phyloP scores from a whole-genome alignment of 2,113 vertebrate genomes.

The Nothobranchius furzeri region DNA sequence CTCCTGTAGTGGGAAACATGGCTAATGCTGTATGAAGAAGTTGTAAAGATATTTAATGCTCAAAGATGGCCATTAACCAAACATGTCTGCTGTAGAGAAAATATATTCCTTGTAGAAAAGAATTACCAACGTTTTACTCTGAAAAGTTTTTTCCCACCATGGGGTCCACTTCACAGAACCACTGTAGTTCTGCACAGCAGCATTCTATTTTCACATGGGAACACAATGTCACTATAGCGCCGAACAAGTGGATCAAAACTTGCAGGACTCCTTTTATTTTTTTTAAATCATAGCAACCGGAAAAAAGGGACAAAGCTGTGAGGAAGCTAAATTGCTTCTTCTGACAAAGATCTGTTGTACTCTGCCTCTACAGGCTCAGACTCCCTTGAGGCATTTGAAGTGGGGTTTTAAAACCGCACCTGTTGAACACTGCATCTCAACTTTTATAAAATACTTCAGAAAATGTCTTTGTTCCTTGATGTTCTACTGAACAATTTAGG shows the following conservation, averaged over 20 bases:
- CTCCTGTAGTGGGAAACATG: too few species aligned
- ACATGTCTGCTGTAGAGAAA: background rate
- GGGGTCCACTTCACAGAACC: background rate
- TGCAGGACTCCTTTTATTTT: conserved; percentile 20
- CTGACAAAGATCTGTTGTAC: conserved; percentile 31
- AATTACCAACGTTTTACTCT: background rate
- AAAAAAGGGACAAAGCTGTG: conserved; percentile 47
- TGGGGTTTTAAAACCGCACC: background rate
- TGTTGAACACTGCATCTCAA: conserved; percentile 11
- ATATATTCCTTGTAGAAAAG: background rate
- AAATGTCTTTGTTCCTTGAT: conserved; percentile 38
- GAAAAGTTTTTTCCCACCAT: background rate
- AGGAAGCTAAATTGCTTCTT: conserved; percentile 15
- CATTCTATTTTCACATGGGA: conserved; percentile 35
- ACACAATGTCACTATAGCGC: conserved; percentile 34
- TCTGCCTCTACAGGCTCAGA: conserved; percentile 27
- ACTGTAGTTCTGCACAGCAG: background rate
- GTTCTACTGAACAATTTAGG: conserved; percentile 15
- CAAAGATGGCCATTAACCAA: background rate
- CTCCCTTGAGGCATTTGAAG: conserved; percentile 13
- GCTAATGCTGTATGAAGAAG: too few species aligned
- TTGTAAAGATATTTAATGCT: too few species aligned
- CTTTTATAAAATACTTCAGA: conserved; percentile 49
- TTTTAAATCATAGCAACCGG: conserved; percentile 56
- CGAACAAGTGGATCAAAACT: conserved; percentile 51